These are phyloP conservation scores for Tympanoctomys barrerae DNA, from an alignment of 2,797 vertebrate genomes.

Conservation along the genomic window DNA sequence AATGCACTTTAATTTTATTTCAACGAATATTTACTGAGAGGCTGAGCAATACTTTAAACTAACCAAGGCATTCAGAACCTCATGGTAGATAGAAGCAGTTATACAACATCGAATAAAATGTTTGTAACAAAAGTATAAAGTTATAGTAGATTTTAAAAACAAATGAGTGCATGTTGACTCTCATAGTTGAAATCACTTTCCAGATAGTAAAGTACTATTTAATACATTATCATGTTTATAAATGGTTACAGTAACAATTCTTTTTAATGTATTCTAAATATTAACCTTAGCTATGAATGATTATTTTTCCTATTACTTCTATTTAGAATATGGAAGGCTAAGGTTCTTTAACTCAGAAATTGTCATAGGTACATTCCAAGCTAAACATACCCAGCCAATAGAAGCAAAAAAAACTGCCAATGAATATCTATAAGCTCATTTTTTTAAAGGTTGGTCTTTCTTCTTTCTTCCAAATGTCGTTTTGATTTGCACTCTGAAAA, in stretches of 20 bases:
- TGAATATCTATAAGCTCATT: background rate
- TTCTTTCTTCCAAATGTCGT: constrained; percentile 21
- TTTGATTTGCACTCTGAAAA: no score
- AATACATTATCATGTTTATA: background rate
- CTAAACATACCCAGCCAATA: background rate
- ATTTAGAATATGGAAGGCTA: background rate
- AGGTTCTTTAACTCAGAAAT: constrained; percentile 6
- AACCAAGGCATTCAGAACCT: background rate
- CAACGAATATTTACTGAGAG: constrained; percentile 45
- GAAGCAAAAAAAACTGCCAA: background rate
- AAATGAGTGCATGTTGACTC: background rate
- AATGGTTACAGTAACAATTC: background rate
- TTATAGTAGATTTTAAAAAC: background rate
- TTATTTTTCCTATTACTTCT: background rate
- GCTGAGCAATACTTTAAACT: constrained; percentile 34
- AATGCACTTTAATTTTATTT: constrained; percentile 55
- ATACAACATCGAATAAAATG: background rate
- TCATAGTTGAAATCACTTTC: constrained; percentile 5
- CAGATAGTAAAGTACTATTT: background rate
- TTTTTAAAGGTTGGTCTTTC: background rate
- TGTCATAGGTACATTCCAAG: background rate
- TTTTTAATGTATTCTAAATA: constrained; percentile 20
- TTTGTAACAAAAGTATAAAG: background rate
- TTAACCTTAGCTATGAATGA: constrained; percentile 21
- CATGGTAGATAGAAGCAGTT: background rate